Evolutionary conservation across 2,888 invertebrate species (phyloP), one percentile per base, ranked within the genome.

Genomic region (Carabus problematicus): DNA sequence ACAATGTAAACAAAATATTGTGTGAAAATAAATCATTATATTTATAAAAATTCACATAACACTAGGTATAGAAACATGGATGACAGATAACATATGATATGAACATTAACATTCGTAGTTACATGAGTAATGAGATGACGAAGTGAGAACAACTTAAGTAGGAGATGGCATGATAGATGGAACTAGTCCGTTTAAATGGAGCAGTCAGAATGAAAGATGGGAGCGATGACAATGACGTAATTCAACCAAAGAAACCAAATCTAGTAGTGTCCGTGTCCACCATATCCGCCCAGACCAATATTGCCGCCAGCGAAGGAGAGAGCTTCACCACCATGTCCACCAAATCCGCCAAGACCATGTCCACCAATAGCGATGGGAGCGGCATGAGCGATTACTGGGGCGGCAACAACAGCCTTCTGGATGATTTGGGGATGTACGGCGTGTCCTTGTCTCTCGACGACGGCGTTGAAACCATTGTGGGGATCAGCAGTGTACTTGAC

Each of bases 401-500:
- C 67, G 19, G 43, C 54, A 29, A 56, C 45, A 41, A 67, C 54
- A 9, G 67, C 67, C 11, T 67, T 67, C 8, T 69, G 69, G 14
- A 62, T 55, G 29, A 69, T 55, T 43, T 69, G 62, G 11, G 69
- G 69, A 42, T 69, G 69, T 18, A 47, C 39, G 29, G 69, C 69
- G 62, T 69, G 69, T 11, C 69, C 69, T 54, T 54, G n/a, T 43
- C 69, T 61, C 8, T 61, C 62, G 6, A 69, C 69, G 40, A 69
- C 40, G 9, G 69, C 69, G 45, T 69, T 69, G 69, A 69, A 69
- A 4, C 69, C 69, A 60, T 61, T 69, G 39, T 69, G 55, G 1
- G 54, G 39, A 19, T 69, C 69, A 29, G 69, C 69, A 47, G 69
- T 69, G 45, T 69, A 69, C 41, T 69, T 69, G 55, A 69, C 69